phyloP scores from a whole-genome alignment of 2,113 vertebrate species.

The Morphnarchus princeps region DNA sequence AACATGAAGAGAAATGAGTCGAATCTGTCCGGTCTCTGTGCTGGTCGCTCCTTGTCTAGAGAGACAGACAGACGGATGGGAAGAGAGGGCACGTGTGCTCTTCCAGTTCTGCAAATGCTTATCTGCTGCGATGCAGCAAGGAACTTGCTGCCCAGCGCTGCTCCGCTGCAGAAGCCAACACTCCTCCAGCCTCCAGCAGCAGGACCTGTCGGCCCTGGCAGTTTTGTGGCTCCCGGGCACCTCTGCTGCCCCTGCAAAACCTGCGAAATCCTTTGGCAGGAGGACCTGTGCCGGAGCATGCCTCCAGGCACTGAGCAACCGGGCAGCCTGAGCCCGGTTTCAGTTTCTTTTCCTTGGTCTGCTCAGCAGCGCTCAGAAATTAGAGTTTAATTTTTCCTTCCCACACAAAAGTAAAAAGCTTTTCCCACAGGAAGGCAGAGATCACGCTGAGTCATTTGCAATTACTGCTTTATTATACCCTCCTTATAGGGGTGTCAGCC shows the following conservation, averaged over 20 bases:
- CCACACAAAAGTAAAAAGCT: neutral
- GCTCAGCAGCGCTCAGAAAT: neutral
- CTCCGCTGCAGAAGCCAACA: neutral
- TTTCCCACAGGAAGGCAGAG: neutral
- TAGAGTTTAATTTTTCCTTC: neutral
- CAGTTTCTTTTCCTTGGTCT: neutral
- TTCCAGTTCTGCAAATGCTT: neutral
- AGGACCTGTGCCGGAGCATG: accelerated
- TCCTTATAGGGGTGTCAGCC: accelerated
- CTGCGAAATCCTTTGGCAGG: accelerated
- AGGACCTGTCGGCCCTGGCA: accelerated
- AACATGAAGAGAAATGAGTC: accelerated
- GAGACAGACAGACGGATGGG: accelerated
- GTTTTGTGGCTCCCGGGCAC: neutral
- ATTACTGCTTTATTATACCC: neutral
- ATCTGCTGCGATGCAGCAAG: neutral
- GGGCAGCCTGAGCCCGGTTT: neutral
- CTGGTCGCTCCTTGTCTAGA: neutral
- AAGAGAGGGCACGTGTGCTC: neutral
- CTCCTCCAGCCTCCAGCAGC: neutral
- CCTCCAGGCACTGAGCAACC: accelerated
- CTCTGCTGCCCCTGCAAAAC: neutral
- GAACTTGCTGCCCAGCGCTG: accelerated
- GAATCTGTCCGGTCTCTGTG: neutral
- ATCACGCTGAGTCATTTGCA: neutral